phyloP scores from a whole-genome alignment of 2,888 invertebrate species.

The Therioaphis trifolii region DNA sequence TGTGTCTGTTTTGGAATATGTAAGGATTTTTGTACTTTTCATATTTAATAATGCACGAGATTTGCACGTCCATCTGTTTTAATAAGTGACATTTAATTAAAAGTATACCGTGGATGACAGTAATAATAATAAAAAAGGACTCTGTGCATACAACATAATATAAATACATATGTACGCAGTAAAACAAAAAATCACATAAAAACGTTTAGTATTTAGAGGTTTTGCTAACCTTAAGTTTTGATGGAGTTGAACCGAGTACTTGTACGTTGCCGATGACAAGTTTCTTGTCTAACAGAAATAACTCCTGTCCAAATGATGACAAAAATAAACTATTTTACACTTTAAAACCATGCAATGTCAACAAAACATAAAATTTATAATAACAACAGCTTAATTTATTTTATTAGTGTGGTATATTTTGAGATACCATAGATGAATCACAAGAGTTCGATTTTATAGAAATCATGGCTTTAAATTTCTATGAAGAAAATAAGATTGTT shows the following conservation, averaged over 20 bases:
- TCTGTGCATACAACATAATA: not conserved
- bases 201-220: not conserved
- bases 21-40: too few species aligned
- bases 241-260: not conserved
- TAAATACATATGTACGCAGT: not conserved
- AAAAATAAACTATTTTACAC: not conserved
- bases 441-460: too few species aligned
- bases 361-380: too few species aligned
- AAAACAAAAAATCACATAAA: not conserved
- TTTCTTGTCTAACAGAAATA: not conserved
- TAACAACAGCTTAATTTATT: not conserved
- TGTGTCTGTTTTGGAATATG: not conserved
- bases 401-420: not conserved
- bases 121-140: conserved; percentile 5
- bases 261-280: not conserved
- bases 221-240: not conserved
- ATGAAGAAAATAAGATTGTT: too few species aligned
- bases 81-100: conserved; percentile 31
- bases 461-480: too few species aligned
- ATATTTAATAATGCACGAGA: conserved; percentile 8
- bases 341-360: not conserved
- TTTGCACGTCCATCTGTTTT: conserved; percentile 18
- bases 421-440: too few species aligned
- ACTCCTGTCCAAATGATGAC: not conserved
- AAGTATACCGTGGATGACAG: not conserved